These are phyloP conservation scores for Cassiopea andromeda DNA, from an alignment of 30 jellyfish, hydroid and myxozoan species.

Conservation along the genomic window DNA sequence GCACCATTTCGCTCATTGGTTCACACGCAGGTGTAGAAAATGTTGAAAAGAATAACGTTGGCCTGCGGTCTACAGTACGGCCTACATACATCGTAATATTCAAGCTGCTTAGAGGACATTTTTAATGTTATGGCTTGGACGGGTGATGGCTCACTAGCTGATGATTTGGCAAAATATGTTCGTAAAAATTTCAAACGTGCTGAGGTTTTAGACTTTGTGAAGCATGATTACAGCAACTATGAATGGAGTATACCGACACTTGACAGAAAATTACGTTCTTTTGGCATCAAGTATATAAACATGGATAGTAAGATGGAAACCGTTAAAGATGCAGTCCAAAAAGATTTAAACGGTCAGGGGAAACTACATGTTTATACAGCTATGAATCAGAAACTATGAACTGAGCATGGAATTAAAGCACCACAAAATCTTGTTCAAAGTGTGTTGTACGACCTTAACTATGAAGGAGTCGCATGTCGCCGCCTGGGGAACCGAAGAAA, in stretches of 20 bases:
- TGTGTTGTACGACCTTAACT: constrained; percentile 34
- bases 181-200: neutral
- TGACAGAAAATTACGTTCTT: constrained; percentile 39
- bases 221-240: constrained; percentile 23
- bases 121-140: neutral
- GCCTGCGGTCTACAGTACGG: no score
- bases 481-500: no score
- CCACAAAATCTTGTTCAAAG: constrained; percentile 46
- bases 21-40: no score
- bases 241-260: constrained; percentile 66
- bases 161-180: constrained; percentile 14
- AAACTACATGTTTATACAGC: constrained; percentile 46
- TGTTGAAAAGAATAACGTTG: no score
- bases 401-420: constrained; percentile 30
- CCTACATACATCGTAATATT: no score
- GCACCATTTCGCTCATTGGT: no score
- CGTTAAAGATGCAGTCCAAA: constrained; percentile 41
- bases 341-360: constrained; percentile 48
- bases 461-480: constrained; percentile 32
- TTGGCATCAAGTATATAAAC: constrained; percentile 18
- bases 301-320: neutral
- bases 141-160: constrained; percentile 11
- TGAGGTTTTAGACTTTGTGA: constrained; percentile 30
- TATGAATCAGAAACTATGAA: constrained; percentile 33
- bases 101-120: no score